Conservation (phyloP, 2,113 vertebrate species). For the Dendrocopos noguchii region DNA sequence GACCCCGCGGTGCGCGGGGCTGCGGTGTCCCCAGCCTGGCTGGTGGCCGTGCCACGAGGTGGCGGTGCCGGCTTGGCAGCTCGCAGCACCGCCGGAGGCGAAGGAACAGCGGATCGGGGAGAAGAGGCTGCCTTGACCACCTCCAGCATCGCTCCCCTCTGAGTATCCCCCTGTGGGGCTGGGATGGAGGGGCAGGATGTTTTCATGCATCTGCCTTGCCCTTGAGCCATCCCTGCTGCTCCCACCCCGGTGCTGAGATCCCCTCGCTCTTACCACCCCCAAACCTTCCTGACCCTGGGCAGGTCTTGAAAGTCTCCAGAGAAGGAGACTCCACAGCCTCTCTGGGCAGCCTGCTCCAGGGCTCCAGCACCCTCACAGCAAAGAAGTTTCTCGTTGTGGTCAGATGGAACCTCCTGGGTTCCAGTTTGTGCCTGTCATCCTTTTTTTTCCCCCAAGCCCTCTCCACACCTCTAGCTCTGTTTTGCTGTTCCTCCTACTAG, state of each 20-base stretch:
- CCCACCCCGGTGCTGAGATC: too few relatives aligned
- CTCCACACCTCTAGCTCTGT: not conserved
- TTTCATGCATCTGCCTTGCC: not conserved
- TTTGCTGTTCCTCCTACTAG: not conserved
- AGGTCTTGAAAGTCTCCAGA: too few relatives aligned
- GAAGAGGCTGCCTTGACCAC: accelerated
- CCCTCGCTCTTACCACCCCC: too few relatives aligned
- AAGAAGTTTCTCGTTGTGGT: too few relatives aligned
- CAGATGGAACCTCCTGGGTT: too few relatives aligned
- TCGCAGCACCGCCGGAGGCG: not conserved
- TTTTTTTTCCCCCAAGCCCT: too few relatives aligned
- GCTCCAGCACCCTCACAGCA: too few relatives aligned
- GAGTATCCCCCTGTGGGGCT: accelerated
- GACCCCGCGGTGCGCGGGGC: accelerated
- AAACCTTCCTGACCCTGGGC: not conserved
- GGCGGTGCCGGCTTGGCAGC: not conserved
- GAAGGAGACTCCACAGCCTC: too few relatives aligned
- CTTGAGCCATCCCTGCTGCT: not conserved
- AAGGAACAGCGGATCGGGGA: accelerated
- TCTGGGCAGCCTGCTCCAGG: too few relatives aligned
- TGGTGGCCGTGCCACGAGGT: not conserved
- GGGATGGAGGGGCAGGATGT: too few relatives aligned
- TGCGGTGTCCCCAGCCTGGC: accelerated
- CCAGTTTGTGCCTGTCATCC: too few relatives aligned
- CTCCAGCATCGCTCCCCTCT: not conserved